Evolutionary conservation across 2,113 vertebrate species (phyloP).

Genomic region (Gambusia holbrooki): DNA sequence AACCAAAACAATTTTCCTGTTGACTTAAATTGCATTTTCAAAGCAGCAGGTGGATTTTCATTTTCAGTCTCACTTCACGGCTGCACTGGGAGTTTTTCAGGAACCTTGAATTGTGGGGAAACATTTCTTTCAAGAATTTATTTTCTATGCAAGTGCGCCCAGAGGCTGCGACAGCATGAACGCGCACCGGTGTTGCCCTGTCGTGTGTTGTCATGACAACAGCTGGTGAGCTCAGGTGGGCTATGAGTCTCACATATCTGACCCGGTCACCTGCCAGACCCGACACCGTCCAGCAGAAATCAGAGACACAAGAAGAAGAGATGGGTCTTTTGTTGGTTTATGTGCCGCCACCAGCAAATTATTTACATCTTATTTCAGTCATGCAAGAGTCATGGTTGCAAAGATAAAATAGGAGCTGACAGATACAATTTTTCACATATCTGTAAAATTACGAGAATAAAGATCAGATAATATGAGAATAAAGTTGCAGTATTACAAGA

Average conservation of each 20-base stretch:
- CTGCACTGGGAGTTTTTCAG: neutral
- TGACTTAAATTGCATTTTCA: no score
- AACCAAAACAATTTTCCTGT: no score
- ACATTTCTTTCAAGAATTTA: neutral
- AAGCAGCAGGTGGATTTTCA: no score
- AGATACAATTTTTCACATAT: slow-evolving; percentile 2
- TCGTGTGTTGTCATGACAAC: slow-evolving; percentile 65
- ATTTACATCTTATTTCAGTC: slow-evolving; percentile 14
- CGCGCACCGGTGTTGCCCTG: slow-evolving; percentile 12
- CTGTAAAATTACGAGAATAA: neutral
- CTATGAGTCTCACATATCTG: slow-evolving; percentile 40
- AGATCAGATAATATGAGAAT: no score
- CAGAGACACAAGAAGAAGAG: slow-evolving; percentile 35
- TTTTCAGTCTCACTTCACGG: neutral
- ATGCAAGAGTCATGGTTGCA: slow-evolving; percentile 2
- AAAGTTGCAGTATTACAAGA: no score
- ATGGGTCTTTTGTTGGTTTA: slow-evolving; percentile 45
- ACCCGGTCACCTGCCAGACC: slow-evolving; percentile 53
- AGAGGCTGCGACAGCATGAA: neutral
- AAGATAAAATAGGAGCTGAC: slow-evolving; percentile 16
- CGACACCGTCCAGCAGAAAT: slow-evolving; percentile 36
- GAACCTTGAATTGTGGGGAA: neutral
- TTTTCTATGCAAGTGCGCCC: neutral
- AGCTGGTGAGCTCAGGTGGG: slow-evolving; percentile 65
- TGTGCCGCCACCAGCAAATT: slow-evolving; percentile 29